phyloP scores from a whole-genome alignment of 2,888 invertebrate species.

The Drosophila picticornis region DNA sequence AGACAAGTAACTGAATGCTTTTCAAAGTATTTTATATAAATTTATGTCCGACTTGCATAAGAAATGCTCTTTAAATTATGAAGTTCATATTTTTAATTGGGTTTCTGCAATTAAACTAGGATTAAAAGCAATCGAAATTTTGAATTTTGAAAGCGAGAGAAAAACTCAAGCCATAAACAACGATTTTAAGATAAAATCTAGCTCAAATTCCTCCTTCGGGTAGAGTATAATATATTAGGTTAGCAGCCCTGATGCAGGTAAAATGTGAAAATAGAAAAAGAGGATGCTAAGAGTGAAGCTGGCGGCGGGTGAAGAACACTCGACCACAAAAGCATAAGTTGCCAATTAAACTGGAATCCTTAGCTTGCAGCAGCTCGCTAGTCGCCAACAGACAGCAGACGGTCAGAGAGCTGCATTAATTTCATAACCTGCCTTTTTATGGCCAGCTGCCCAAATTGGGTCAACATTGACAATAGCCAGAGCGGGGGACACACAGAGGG shows the following conservation, averaged over 20 bases:
- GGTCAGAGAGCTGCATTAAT: constrained; percentile 67
- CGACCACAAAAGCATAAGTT: constrained; percentile 81
- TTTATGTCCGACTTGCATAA: neutral
- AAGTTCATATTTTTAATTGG: neutral
- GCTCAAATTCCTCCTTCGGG: neutral
- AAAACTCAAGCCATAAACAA: neutral
- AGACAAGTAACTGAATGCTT: neutral
- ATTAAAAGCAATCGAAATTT: neutral
- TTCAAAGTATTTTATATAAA: neutral
- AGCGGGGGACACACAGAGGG: too few species aligned
- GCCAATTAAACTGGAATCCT: constrained; percentile 81
- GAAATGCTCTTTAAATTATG: neutral
- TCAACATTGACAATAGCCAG: constrained; percentile 77
- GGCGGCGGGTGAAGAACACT: constrained; percentile 35
- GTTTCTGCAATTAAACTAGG: neutral
- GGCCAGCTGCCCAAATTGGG: constrained; percentile 76
- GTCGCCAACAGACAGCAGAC: constrained; percentile 28
- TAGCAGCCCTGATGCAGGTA: constrained; percentile 21
- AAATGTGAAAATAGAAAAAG: constrained; percentile 7
- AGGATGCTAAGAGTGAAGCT: constrained; percentile 17
- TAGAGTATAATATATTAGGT: constrained; percentile 28
- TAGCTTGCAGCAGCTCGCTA: constrained; percentile 51
- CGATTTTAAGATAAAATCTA: neutral
- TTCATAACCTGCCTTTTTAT: constrained; percentile 81
- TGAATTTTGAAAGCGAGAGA: neutral